Evolutionary conservation across 2,113 vertebrate species (phyloP), one percentile per base, ranked within the genome.

Genomic region (Dicrurus megarhynchus): DNA sequence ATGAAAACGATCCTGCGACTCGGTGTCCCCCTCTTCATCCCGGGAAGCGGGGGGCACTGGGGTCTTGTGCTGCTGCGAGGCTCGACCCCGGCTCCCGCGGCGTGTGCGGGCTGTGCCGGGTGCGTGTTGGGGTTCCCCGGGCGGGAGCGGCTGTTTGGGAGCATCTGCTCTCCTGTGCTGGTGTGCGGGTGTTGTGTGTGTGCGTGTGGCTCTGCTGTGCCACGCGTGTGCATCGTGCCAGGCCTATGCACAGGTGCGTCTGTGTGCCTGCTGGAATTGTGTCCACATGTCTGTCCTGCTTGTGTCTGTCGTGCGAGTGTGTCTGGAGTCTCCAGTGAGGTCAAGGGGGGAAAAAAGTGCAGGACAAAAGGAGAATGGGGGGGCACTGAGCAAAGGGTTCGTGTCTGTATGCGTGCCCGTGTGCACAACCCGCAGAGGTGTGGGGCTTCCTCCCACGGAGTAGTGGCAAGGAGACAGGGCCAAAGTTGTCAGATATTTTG

Each of bases 31-130:
- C 10, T 8, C 7, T 44, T 17, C 42, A 17, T 7, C n/a, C 26
- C 8, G 2, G 27, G 4, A 1, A 32, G 11, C 0, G 3, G 22
- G 8, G 9, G 3, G 3, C 33, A 6, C 7, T 5, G 59, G 28
- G 24, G 9, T 26, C 13, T 8, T 24, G 8, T 7, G 53, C 16
- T 0, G 14, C 41, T 9, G 63, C 23, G 6, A 33, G 41, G 7
- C 35, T 8, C 14, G 3, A 4, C 11, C 9, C 24, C 18, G 16
- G 37, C 5, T 26, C 59, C 71, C 5, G 18, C 23, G 4, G 28
- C 0, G 6, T 28, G 53, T 13, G 42, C 33, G 44, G 64, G n/a
- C 28, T 6, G 33, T 19, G 41, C 11, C 8, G 24, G 32, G 13
- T 3, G 32, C 15, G 11, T 4, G 42, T 3, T 17, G 39, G 41